A percentile compares a stretch with the other conserved stretches of the same genome.
Evolutionary conservation across 2,888 invertebrate genomes (phyloP).

Genomic region (Coleophora flavipennella): DNA sequence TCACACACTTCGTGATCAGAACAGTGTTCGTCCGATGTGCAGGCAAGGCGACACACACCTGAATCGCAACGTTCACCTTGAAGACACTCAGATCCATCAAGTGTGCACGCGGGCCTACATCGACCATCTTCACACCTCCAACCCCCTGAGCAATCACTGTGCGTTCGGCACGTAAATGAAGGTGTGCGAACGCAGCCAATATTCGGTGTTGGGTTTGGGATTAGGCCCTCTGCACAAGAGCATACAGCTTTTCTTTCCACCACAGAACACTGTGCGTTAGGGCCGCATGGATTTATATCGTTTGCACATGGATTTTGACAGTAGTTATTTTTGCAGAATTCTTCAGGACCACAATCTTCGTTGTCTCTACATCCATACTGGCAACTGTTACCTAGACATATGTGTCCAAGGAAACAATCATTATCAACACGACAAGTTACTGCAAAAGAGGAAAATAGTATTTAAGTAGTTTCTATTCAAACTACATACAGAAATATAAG

Average conservation of each 20-base stretch:
- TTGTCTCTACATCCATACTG: constrained; percentile 88
- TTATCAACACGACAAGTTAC: constrained; percentile 92
- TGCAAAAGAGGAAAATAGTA: constrained; percentile 28
- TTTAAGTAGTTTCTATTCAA: background rate
- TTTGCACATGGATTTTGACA: constrained; percentile 83
- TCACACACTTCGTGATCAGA: constrained; percentile 90
- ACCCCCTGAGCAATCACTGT: constrained; percentile 81
- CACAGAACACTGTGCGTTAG: constrained; percentile 86
- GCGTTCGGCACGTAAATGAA: constrained; percentile 80
- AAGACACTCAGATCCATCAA: constrained; percentile 79
- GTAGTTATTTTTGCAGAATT: constrained; percentile 85
- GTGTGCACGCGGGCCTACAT: constrained; percentile 85
- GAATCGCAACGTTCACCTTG: constrained; percentile 84
- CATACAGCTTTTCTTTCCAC: constrained; percentile 87
- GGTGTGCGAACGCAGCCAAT: constrained; percentile 90
- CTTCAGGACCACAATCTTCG: constrained; percentile 89
- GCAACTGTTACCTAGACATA: constrained; percentile 89
- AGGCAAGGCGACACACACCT: constrained; percentile 88
- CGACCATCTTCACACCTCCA: constrained; percentile 81
- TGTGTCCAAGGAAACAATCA: constrained; percentile 93
- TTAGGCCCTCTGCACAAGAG: constrained; percentile 83
- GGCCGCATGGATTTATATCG: constrained; percentile 83
- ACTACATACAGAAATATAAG: too few relatives aligned
- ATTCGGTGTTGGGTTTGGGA: constrained; percentile 90
- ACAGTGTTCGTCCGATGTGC: constrained; percentile 88